Evolutionary conservation across 2,888 invertebrate species (phyloP).

Genomic region (Protophormia terraenovae): DNA sequence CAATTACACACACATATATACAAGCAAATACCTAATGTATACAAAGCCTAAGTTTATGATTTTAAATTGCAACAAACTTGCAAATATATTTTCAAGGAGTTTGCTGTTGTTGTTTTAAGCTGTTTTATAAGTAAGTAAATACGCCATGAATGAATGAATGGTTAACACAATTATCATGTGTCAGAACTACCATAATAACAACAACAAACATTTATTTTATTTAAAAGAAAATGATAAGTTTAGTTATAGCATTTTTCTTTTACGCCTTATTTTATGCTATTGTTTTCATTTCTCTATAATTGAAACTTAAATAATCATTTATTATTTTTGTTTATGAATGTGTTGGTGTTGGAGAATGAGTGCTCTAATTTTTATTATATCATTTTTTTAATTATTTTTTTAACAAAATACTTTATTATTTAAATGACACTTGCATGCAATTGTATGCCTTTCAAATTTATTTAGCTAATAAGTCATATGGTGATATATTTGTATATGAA

Average conservation of each 20-base stretch:
- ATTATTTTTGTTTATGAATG: constrained; percentile 34
- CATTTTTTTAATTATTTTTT: constrained; percentile 60
- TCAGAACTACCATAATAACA: constrained; percentile 45
- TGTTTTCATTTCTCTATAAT: constrained; percentile 20
- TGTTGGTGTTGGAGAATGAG: neutral
- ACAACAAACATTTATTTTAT: constrained; percentile 36
- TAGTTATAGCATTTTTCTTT: constrained; percentile 6
- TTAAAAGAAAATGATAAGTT: constrained; percentile 33
- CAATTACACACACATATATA: neutral
- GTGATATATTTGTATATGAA: constrained; percentile 13
- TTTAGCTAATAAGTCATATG: constrained; percentile 21
- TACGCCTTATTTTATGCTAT: constrained; percentile 56
- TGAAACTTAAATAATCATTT: constrained; percentile 62
- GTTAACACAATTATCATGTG: constrained; percentile 66
- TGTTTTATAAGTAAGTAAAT: constrained; percentile 8
- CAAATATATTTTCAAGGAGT: neutral
- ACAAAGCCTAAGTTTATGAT: constrained; percentile 38
- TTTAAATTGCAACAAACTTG: constrained; percentile 36
- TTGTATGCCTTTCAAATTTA: constrained; percentile 45
- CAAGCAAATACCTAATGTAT: neutral
- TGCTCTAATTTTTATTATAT: constrained; percentile 35
- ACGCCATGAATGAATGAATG: constrained; percentile 41
- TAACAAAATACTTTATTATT: constrained; percentile 65
- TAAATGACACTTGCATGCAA: constrained; percentile 66
- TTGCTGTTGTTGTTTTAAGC: constrained; percentile 5